Evolutionary conservation across 2,113 vertebrate species (phyloP).

Genomic region (Oenanthe melanoleuca): DNA sequence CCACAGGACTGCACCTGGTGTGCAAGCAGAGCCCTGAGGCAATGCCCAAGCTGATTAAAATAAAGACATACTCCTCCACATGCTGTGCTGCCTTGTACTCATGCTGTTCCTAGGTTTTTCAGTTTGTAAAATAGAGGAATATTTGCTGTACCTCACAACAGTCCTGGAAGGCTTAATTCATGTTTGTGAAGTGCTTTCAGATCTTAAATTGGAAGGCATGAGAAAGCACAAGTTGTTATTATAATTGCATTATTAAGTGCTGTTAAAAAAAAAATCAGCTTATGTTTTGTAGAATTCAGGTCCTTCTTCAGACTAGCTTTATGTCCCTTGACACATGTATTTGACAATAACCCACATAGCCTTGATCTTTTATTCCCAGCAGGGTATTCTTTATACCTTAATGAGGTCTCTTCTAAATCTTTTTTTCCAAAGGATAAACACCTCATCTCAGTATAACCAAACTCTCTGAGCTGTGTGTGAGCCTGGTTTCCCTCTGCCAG

Average conservation of each 20-base stretch:
- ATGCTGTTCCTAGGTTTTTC: not conserved
- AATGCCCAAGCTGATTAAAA: not conserved
- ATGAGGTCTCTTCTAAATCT: slow-evolving; percentile 47
- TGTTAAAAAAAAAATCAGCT: not conserved
- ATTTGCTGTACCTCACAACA: not conserved
- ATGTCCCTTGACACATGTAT: slow-evolving; percentile 11
- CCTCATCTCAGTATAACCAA: not conserved
- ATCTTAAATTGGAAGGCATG: slow-evolving; percentile 42
- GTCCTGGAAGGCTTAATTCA: slow-evolving; percentile 45
- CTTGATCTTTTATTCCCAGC: slow-evolving; percentile 54
- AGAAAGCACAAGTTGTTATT: slow-evolving; percentile 41
- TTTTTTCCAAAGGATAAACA: slow-evolving; percentile 20
- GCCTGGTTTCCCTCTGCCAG: not conserved
- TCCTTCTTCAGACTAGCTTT: slow-evolving; percentile 41
- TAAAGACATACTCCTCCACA: not conserved
- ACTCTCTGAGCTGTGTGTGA: not conserved
- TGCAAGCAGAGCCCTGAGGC: not conserved
- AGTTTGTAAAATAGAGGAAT: not conserved
- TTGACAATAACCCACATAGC: slow-evolving; percentile 54
- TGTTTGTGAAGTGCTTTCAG: slow-evolving; percentile 45
- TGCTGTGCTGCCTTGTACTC: not conserved
- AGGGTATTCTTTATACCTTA: slow-evolving; percentile 45
- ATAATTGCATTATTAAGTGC: slow-evolving; percentile 51
- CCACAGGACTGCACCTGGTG: not conserved
- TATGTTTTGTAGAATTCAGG: not conserved